Percentiles rank a stretch among this genome's conserved stretches.
phyloP scores from a whole-genome alignment of 2,888 invertebrate genomes.

The Drosophila lacicola region DNA sequence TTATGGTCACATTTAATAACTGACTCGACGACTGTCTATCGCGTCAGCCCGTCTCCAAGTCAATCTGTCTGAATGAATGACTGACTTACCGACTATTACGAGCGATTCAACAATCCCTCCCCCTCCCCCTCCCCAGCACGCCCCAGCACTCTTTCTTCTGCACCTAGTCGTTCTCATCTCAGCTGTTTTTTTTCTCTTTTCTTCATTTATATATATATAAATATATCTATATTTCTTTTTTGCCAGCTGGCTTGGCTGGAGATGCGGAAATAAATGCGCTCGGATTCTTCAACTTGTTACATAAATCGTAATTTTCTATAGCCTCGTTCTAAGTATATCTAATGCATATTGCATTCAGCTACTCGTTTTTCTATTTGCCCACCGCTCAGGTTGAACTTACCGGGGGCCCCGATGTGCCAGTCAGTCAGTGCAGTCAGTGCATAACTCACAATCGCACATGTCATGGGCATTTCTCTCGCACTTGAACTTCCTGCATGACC shows the following conservation, averaged over 20 bases:
- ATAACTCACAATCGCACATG: slow-evolving; percentile 54
- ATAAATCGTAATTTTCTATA: slow-evolving; percentile 79
- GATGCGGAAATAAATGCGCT: slow-evolving; percentile 78
- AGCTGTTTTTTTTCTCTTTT: slow-evolving; percentile 10
- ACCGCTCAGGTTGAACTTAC: background rate
- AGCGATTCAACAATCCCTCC: slow-evolving; percentile 24
- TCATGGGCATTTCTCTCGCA: slow-evolving; percentile 58
- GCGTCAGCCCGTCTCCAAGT: slow-evolving; percentile 27
- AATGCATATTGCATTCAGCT: slow-evolving; percentile 78
- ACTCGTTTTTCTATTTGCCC: slow-evolving; percentile 53
- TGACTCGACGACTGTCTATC: slow-evolving; percentile 37
- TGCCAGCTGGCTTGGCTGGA: slow-evolving; percentile 43
- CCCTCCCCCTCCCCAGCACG: background rate
- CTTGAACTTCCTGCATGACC: slow-evolving; percentile 80
- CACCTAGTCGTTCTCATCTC: slow-evolving; percentile 8
- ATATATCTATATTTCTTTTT: slow-evolving; percentile 25
- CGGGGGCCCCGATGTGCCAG: slow-evolving; percentile 1
- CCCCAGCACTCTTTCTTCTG: background rate
- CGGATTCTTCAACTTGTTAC: slow-evolving; percentile 78
- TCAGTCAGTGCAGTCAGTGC: background rate
- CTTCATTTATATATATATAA: slow-evolving; percentile 25
- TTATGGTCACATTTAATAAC: slow-evolving; percentile 76
- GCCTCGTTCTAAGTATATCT: slow-evolving; percentile 74
- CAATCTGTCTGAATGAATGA: slow-evolving; percentile 63
- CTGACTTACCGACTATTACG: slow-evolving; percentile 63